phyloP scores from a whole-genome alignment of 2,113 vertebrate genomes.

The Dolichallabes microphthalmus region DNA sequence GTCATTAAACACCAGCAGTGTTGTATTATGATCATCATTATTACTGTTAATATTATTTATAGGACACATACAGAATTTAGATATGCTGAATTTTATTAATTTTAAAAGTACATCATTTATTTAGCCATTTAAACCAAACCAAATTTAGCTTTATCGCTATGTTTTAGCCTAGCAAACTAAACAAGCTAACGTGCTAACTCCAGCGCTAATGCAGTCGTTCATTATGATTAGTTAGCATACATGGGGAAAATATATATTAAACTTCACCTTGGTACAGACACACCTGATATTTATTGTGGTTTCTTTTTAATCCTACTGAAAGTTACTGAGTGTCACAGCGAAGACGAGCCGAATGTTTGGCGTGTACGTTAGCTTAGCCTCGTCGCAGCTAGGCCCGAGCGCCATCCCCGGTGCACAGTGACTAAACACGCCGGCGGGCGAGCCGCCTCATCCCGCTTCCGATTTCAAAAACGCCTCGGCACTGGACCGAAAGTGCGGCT shows the following conservation, averaged over 20 bases:
- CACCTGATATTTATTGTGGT: background rate
- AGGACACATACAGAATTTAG: background rate
- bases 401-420: conserved; percentile 50
- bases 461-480: background rate
- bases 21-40: too few species aligned
- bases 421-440: conserved; percentile 16
- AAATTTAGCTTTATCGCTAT: background rate
- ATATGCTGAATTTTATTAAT: too few species aligned
- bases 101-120: background rate
- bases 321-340: background rate
- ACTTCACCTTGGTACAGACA: background rate
- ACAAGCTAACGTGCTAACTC: background rate
- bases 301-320: background rate
- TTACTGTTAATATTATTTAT: background rate
- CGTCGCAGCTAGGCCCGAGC: conserved; percentile 30
- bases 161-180: background rate
- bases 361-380: background rate
- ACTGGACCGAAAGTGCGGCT: conserved; percentile 36
- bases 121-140: background rate
- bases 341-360: background rate
- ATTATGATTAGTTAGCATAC: background rate
- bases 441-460: background rate
- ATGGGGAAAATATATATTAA: background rate
- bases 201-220: background rate
- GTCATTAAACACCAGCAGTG: background rate